Percentiles rank a stretch among this genome's conserved stretches.
phyloP scores from a whole-genome alignment of 2,888 invertebrate species.

The Hecatera dysodea region DNA sequence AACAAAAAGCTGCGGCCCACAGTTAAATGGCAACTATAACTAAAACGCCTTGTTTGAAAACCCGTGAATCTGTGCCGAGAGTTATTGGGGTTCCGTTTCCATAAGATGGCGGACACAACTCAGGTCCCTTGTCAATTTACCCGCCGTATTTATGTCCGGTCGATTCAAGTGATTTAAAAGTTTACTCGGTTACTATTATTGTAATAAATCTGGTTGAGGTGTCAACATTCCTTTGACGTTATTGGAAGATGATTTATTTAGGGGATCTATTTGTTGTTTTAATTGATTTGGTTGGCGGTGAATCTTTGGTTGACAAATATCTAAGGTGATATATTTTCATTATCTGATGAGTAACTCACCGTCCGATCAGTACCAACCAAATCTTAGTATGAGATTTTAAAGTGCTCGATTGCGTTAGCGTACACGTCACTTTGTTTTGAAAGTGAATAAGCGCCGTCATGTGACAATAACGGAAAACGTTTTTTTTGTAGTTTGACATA shows the following conservation, averaged over 20 bases:
- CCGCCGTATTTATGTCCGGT: slow-evolving; percentile 69
- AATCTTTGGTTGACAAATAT: too few relatives aligned
- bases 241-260: slow-evolving; percentile 41
- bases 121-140: slow-evolving; percentile 83
- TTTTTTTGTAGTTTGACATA: too few relatives aligned
- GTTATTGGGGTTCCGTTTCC: slow-evolving; percentile 83
- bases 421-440: too few relatives aligned
- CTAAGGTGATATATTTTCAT: too few relatives aligned
- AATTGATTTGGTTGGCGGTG: slow-evolving; percentile 25
- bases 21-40: slow-evolving; percentile 72
- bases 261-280: slow-evolving; percentile 11
- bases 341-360: too few relatives aligned
- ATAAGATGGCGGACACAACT: slow-evolving; percentile 83
- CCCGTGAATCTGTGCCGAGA: slow-evolving; percentile 81
- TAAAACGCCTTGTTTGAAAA: slow-evolving; percentile 80
- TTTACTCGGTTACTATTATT: slow-evolving; percentile 59
- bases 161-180: slow-evolving; percentile 67
- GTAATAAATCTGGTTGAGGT: slow-evolving; percentile 52
- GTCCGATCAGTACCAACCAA: too few relatives aligned
- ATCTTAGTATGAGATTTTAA: too few relatives aligned
- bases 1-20: slow-evolving; percentile 44
- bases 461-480: too few relatives aligned
- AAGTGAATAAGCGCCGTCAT: too few relatives aligned
- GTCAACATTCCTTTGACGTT: slow-evolving; percentile 14
- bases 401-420: too few relatives aligned